These are phyloP conservation scores for Clarias gariepinus DNA, from an alignment of 2,113 vertebrate species.

Conservation along the genomic window DNA sequence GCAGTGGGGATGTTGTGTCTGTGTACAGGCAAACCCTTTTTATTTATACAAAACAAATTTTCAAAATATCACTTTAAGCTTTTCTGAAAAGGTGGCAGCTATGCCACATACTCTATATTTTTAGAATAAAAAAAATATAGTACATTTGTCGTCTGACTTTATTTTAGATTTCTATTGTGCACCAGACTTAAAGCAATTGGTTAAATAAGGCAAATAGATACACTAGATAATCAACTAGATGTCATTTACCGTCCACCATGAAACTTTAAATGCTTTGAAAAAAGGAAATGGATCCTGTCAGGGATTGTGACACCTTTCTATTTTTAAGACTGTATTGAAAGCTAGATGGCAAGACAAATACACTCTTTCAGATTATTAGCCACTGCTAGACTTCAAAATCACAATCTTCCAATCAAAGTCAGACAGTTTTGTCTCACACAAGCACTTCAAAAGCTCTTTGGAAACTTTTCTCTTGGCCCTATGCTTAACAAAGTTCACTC, in stretches of 20 bases:
- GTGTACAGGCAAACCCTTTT: too few relatives aligned
- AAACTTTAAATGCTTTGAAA: neutral
- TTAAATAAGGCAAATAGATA: neutral
- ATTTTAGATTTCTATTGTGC: too few relatives aligned
- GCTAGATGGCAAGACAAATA: neutral
- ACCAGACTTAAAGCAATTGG: too few relatives aligned
- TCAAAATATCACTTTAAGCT: too few relatives aligned
- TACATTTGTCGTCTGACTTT: too few relatives aligned
- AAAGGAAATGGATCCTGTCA: neutral
- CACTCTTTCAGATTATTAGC: neutral
- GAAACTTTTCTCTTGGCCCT: neutral
- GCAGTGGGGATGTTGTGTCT: too few relatives aligned
- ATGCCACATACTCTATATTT: too few relatives aligned
- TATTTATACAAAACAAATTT: too few relatives aligned
- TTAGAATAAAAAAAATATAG: too few relatives aligned
- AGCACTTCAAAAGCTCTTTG: neutral
- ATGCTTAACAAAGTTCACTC: neutral
- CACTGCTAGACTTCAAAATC: conserved; percentile 13
- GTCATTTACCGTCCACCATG: neutral
- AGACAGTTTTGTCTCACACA: neutral
- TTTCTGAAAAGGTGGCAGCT: too few relatives aligned
- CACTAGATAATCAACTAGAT: neutral
- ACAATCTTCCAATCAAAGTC: neutral
- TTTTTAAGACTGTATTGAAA: neutral
- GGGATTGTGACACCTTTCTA: neutral